Percentiles rank a stretch among this genome's conserved stretches.
phyloP scores from a whole-genome alignment of 2,888 invertebrate genomes.

The Epirrhoe alternata region DNA sequence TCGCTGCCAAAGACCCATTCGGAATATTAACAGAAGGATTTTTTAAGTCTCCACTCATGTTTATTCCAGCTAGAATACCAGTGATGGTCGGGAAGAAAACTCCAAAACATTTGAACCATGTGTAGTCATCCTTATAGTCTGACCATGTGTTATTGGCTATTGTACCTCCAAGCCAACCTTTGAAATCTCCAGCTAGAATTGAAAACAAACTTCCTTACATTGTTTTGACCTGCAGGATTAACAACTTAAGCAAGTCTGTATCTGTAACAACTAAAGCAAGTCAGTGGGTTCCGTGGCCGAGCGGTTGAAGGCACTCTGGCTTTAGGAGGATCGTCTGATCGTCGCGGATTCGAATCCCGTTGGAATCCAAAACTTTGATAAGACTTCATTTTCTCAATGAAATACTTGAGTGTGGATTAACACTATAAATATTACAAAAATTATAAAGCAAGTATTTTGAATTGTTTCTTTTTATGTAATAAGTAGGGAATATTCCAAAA shows the following conservation, averaged over 20 bases:
- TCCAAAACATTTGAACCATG: slow-evolving; percentile 98
- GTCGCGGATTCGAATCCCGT: too few species aligned
- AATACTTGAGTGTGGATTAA: too few species aligned
- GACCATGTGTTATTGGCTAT: slow-evolving; percentile 93
- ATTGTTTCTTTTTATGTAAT: not conserved
- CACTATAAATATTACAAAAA: too few species aligned
- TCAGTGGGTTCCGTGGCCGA: too few species aligned
- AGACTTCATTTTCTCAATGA: too few species aligned
- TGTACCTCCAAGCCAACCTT: slow-evolving; percentile 93
- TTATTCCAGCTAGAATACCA: slow-evolving; percentile 98
- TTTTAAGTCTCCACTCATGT: slow-evolving; percentile 98
- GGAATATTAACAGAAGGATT: slow-evolving; percentile 97
- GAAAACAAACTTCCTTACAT: not conserved
- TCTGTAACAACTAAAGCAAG: too few species aligned
- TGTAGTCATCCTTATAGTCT: slow-evolving; percentile 91
- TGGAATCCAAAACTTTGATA: too few species aligned
- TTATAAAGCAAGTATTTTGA: not conserved
- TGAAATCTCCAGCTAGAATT: slow-evolving; percentile 86
- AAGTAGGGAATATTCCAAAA: not conserved
- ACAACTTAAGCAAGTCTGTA: too few species aligned
- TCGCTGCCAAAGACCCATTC: slow-evolving; percentile 96
- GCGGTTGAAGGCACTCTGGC: too few species aligned
- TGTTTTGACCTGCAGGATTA: too few species aligned
- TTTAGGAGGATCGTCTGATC: too few species aligned
- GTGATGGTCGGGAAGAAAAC: slow-evolving; percentile 99